phyloP scores from a whole-genome alignment of 2,888 invertebrate species.

The Macrosoma leucophasiata region DNA sequence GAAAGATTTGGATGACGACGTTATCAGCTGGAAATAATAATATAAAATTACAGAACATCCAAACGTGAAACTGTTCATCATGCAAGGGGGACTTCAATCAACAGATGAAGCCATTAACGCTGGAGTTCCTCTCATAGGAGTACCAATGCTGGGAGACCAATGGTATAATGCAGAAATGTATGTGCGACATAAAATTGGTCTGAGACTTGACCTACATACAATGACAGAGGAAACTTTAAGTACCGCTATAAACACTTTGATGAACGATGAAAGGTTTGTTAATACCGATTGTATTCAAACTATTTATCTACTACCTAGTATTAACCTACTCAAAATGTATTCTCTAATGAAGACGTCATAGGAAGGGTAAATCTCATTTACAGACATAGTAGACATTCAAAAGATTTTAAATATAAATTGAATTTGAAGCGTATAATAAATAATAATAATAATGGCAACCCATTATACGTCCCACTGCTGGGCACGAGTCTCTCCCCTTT shows the following conservation, averaged over 20 bases:
- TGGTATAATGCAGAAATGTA: background rate
- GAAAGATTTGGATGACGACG: too few relatives aligned
- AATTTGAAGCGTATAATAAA: too few relatives aligned
- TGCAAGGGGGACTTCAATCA: slow-evolving; percentile 49
- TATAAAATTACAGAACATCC: slow-evolving; percentile 33
- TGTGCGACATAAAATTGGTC: slow-evolving; percentile 1
- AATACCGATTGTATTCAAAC: too few relatives aligned
- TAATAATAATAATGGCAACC: too few relatives aligned
- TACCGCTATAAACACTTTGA: slow-evolving; percentile 2
- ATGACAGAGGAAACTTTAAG: slow-evolving; percentile 3
- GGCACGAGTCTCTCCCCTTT: too few relatives aligned
- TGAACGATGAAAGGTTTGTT: slow-evolving; percentile 1
- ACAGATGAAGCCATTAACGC: slow-evolving; percentile 44
- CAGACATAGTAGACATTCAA: too few relatives aligned
- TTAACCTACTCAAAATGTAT: too few relatives aligned
- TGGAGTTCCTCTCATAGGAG: slow-evolving; percentile 37
- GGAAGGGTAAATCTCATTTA: too few relatives aligned
- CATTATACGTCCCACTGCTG: too few relatives aligned
- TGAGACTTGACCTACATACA: slow-evolving; percentile 1
- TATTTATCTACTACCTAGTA: too few relatives aligned
- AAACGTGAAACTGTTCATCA: slow-evolving; percentile 45
- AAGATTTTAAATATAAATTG: too few relatives aligned
- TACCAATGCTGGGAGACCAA: slow-evolving; percentile 33
- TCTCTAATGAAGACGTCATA: too few relatives aligned
- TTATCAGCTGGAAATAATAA: slow-evolving; percentile 12